Conservation (phyloP, 2,797 vertebrate genomes). For the Alosa sapidissima region DNA sequence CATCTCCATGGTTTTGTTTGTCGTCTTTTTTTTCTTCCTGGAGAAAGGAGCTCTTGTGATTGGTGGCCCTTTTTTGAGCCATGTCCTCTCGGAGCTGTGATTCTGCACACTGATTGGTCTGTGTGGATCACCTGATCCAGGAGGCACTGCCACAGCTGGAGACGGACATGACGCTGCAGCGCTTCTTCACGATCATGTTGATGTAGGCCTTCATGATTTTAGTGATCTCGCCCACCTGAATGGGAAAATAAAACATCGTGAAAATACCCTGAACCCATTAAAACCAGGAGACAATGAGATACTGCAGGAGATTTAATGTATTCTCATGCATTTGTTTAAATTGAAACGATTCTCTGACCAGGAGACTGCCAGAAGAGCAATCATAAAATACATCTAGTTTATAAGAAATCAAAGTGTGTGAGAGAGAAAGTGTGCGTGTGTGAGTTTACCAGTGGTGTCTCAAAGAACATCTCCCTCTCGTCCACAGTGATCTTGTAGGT, state of each 20-base stretch:
- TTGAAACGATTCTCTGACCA: too few species aligned
- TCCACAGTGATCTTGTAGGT: conserved; percentile 94
- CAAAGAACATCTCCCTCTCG: conserved; percentile 94
- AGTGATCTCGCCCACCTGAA: conserved; percentile 88
- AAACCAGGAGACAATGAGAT: too few species aligned
- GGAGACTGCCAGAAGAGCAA: too few species aligned
- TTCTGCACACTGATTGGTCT: conserved; percentile 41
- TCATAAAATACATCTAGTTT: too few species aligned
- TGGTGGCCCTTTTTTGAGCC: conserved; percentile 42
- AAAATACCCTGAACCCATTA: background rate
- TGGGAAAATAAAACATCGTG: conserved; percentile 10
- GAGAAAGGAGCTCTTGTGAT: conserved; percentile 34
- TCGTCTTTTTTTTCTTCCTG: conserved; percentile 1
- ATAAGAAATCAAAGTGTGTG: background rate
- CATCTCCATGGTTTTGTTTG: conserved; percentile 28
- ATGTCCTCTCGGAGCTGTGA: background rate
- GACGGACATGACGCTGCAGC: conserved; percentile 88
- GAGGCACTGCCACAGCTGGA: conserved; percentile 79
- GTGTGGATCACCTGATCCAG: conserved; percentile 84
- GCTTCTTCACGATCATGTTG: conserved; percentile 94
- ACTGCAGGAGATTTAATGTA: background rate
- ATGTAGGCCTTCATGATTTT: conserved; percentile 97
- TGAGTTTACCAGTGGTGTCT: conserved; percentile 82
- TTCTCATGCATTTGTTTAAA: background rate
- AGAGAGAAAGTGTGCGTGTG: background rate